Evolutionary conservation across 2,797 vertebrate genomes (phyloP).

Genomic region (Pangasius djambal): DNA sequence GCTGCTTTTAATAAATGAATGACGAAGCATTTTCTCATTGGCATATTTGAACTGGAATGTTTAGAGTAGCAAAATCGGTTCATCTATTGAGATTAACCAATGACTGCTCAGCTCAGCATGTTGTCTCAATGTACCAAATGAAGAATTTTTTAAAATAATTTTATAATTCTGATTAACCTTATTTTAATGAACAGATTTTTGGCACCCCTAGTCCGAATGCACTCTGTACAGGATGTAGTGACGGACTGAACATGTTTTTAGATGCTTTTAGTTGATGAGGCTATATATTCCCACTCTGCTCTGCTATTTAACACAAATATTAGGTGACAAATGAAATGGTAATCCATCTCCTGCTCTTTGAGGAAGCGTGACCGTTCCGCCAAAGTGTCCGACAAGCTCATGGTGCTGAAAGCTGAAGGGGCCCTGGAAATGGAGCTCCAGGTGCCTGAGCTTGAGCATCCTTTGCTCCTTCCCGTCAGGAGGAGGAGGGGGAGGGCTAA

Average conservation of each 20-base stretch:
- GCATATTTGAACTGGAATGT: background rate
- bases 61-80: background rate
- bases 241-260: constrained; percentile 24
- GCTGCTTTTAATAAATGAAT: background rate
- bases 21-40: background rate
- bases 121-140: background rate
- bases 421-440: constrained; percentile 42
- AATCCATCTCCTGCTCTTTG: constrained; percentile 45
- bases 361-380: constrained; percentile 56
- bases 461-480: constrained; percentile 8
- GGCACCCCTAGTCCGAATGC: background rate
- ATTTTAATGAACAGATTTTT: background rate
- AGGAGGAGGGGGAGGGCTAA: background rate
- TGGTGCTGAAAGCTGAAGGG: constrained; percentile 48
- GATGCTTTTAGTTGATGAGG: background rate
- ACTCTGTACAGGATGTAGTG: constrained; percentile 3
- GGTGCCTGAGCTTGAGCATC: constrained; percentile 38
- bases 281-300: constrained; percentile 32
- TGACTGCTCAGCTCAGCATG: background rate
- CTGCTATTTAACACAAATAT: constrained; percentile 49
- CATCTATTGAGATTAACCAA: background rate
- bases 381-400: constrained; percentile 43
- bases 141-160: background rate
- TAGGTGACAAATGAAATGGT: constrained; percentile 41
- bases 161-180: background rate